Percentiles rank a stretch among this genome's conserved stretches.
Conservation (phyloP, 2,113 vertebrate species). For the Strix uralensis region DNA sequence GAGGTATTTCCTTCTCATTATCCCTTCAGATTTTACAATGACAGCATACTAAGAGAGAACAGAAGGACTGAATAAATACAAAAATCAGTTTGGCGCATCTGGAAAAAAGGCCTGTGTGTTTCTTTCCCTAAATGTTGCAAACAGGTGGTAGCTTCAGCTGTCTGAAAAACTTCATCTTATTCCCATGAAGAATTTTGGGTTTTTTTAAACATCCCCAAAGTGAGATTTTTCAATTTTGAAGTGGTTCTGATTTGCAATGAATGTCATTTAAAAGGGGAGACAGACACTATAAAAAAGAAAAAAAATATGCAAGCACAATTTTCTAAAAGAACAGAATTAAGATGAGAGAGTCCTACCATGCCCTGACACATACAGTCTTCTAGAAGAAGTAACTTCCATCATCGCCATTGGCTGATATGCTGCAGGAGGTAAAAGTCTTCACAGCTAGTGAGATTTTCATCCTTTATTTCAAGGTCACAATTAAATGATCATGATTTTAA, state of each 20-base stretch:
- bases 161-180: background rate
- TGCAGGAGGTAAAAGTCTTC: background rate
- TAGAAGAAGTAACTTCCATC: background rate
- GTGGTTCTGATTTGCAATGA: background rate
- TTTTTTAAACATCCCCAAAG: background rate
- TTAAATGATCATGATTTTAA: background rate
- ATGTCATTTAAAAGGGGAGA: background rate
- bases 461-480: background rate
- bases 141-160: background rate
- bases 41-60: background rate
- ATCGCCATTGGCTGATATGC: background rate
- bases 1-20: background rate
- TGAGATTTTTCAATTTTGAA: background rate
- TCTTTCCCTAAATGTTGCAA: background rate
- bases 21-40: background rate
- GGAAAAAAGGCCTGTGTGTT: background rate
- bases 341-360: background rate
- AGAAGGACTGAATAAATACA: background rate
- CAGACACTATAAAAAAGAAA: background rate
- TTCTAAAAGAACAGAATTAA: background rate
- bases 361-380: background rate
- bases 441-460: background rate
- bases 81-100: background rate
- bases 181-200: background rate
- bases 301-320: background rate